Base-by-base conservation (phyloP, 1,140 invertebrate genomes). In the Vollenhovia emeryi region DNA sequence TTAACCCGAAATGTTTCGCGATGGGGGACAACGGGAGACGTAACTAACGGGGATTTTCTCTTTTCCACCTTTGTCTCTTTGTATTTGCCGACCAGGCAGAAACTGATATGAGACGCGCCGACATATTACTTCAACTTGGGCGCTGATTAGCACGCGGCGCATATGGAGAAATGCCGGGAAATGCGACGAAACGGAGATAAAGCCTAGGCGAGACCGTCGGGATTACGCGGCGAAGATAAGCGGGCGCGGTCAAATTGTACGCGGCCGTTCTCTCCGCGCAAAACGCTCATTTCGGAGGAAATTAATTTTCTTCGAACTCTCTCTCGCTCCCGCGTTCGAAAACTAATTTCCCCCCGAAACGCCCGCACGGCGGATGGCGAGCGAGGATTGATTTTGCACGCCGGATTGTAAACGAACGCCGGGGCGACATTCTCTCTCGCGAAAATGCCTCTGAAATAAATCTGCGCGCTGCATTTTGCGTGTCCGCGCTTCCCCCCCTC, bases 101-200 rank as follows among this genome's bases (percentile, higher is more conserved):
- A 87, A 83, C 48, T 71, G 82, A 87, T 87, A 85, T 48, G 82
- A 85, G 79, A 84, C 45, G 50, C 45, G 36, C 15, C 55, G 78
- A 66, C 64, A 82, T 79, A 86, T 86, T 86, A 82, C 66, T 87
- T 62, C 64, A 86, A 87, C 75, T 86, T 82, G 73, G 48, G 27
- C 64, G 36, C 78, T 87, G 74, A 87, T 87, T 87, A 87, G 50
- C 36, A 62, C 45, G 27, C 6, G 40, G 18, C 50, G 60, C 11
- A 45, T 66, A 62, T 30, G 27, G 21, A 48, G 48, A 85, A 33
- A 68, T 27, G 15, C n/a, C 21, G 48, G 36, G 18, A 82, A 74
- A 74, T 45, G 78, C n/a, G 62, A 82, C 40, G n/a, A n/a, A 69
- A 76, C 13, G 73, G 9, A 71, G 43, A 73, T 86, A 71, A 52